phyloP scores from a whole-genome alignment of 2,888 invertebrate species.

The Neria commutata region DNA sequence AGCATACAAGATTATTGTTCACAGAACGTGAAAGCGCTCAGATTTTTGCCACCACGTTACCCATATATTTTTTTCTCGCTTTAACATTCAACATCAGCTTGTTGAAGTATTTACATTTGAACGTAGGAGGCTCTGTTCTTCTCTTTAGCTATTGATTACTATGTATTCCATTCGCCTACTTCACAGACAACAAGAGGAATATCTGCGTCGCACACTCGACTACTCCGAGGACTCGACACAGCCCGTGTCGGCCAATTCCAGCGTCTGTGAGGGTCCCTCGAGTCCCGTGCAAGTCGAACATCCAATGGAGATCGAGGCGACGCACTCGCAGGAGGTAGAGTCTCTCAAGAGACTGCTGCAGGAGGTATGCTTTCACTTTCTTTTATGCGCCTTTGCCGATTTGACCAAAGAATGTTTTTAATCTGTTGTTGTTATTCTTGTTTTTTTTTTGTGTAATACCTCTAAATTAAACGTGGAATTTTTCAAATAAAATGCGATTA shows the following conservation, averaged over 20 bases:
- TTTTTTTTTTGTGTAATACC: conserved; percentile 42
- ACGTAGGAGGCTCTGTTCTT: neutral
- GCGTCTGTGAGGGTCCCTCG: conserved; percentile 67
- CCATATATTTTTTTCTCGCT: neutral
- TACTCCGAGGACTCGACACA: conserved; percentile 63
- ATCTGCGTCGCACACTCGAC: conserved; percentile 60
- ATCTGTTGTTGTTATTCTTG: conserved; percentile 29
- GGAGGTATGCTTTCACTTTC: conserved; percentile 67
- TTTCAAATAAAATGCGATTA: conserved; percentile 20
- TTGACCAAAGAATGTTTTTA: conserved; percentile 20
- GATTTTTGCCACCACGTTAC: too few species aligned
- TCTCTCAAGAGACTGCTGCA: conserved; percentile 76
- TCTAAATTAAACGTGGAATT: conserved; percentile 44
- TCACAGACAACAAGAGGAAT: conserved; percentile 62
- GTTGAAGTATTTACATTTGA: too few species aligned
- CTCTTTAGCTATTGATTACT: neutral
- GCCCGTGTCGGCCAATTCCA: conserved; percentile 66
- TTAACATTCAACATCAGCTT: too few species aligned
- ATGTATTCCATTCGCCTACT: neutral
- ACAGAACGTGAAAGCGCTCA: too few species aligned
- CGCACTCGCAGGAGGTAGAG: conserved; percentile 69
- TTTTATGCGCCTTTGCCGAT: conserved; percentile 27
- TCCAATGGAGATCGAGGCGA: conserved; percentile 63
- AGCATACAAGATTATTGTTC: too few species aligned
- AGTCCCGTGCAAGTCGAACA: conserved; percentile 66